These are phyloP conservation scores for Saccostrea cuccullata DNA, from an alignment of 1,140 invertebrate species.

Conservation along the genomic window DNA sequence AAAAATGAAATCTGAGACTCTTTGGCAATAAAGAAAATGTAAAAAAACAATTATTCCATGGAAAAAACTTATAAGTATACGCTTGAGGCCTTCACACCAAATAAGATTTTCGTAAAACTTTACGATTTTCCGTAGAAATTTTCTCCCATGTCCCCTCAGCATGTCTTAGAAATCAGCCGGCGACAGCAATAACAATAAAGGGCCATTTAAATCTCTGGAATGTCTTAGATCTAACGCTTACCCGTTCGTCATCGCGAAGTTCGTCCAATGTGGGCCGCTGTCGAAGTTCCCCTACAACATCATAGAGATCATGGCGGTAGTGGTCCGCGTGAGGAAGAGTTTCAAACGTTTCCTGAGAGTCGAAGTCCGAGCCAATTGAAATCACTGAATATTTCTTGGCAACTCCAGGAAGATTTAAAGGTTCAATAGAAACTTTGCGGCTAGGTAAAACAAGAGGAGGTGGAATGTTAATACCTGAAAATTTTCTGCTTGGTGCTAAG, in stretches of 20 bases:
- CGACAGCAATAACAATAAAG: too few relatives aligned
- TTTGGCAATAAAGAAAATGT: too few relatives aligned
- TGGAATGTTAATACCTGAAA: neutral
- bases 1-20: too few relatives aligned
- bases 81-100: too few relatives aligned
- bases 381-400: conserved; percentile 40
- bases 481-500: conserved; percentile 23
- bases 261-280: conserved; percentile 93
- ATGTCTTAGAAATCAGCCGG: too few relatives aligned
- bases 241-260: conserved; percentile 85
- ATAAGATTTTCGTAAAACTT: too few relatives aligned
- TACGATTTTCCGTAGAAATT: too few relatives aligned
- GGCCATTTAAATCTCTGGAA: neutral
- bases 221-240: neutral
- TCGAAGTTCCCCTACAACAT: conserved; percentile 89
- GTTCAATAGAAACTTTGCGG: conserved; percentile 30
- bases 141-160: too few relatives aligned
- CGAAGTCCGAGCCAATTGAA: conserved; percentile 47
- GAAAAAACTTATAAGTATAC: too few relatives aligned
- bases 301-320: conserved; percentile 83
- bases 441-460: neutral
- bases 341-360: conserved; percentile 88
- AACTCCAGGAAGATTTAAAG: conserved; percentile 8
- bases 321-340: conserved; percentile 93
- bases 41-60: too few relatives aligned